A percentile compares a stretch with the other conserved stretches of the same genome.
Evolutionary conservation across 2,113 vertebrate genomes (phyloP).

Genomic region (Thalassarche chlororhynchos): DNA sequence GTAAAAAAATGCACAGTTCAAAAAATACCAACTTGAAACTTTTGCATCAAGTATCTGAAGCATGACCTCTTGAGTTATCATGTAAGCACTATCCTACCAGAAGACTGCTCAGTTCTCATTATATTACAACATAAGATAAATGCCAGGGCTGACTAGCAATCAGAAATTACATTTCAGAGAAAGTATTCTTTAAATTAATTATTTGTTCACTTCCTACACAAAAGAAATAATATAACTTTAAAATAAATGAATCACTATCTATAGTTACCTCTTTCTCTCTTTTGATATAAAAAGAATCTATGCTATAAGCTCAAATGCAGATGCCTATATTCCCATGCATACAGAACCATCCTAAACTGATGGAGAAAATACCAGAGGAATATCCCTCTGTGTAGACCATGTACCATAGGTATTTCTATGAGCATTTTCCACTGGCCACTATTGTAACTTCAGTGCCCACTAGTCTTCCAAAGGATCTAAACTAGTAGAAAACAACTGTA

Average conservation of each 20-base stretch:
- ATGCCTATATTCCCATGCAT: neutral
- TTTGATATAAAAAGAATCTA: neutral
- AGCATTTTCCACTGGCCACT: neutral
- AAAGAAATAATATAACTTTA: neutral
- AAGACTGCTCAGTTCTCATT: neutral
- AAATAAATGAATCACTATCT: neutral
- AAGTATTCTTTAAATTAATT: neutral
- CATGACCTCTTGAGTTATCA: neutral
- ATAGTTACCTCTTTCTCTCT: neutral
- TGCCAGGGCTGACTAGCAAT: neutral
- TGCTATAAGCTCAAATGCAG: neutral
- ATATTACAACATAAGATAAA: neutral
- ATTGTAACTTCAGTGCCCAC: neutral
- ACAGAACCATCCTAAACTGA: neutral
- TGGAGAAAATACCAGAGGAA: neutral
- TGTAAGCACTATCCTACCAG: neutral
- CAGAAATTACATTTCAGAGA: neutral
- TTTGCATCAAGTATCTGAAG: neutral
- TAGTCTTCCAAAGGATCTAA: neutral
- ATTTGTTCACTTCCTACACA: neutral
- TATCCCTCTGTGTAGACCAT: neutral
- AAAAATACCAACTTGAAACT: neutral
- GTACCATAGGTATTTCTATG: neutral
- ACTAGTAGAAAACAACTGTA: neutral
- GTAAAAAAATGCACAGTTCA: neutral